A percentile compares a stretch with the other conserved stretches of the same genome.
Conservation (phyloP, 2,888 invertebrate genomes). For the Athalia cordata region DNA sequence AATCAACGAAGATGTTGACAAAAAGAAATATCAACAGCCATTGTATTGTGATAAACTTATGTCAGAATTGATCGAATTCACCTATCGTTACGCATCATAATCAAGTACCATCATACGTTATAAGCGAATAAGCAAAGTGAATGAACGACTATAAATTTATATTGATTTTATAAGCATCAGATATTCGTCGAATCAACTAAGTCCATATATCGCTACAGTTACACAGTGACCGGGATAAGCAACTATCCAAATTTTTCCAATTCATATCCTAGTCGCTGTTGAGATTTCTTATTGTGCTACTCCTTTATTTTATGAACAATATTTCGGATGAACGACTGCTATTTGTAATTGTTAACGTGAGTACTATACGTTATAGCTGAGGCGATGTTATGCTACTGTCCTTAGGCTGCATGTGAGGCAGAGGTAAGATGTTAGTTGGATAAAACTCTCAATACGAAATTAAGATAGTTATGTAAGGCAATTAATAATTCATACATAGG, state of each 20-base stretch:
- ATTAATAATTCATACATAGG: constrained; percentile 22
- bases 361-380: constrained; percentile 54
- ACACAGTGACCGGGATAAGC: background rate
- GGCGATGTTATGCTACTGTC: constrained; percentile 65
- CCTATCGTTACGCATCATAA: background rate
- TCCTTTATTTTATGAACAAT: constrained; percentile 18
- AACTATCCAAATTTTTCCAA: background rate
- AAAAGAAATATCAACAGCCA: constrained; percentile 34
- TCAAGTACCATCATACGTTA: background rate
- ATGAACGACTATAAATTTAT: background rate
- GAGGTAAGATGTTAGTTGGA: constrained; percentile 46
- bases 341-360: constrained; percentile 23
- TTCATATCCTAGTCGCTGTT: background rate
- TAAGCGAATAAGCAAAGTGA: background rate
- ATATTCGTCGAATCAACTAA: background rate
- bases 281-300: constrained; percentile 31
- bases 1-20: constrained; percentile 2
- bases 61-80: background rate
- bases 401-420: constrained; percentile 73
- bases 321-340: constrained; percentile 14
- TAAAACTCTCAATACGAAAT: constrained; percentile 1
- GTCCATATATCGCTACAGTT: background rate
- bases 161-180: background rate
- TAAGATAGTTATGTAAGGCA: constrained; percentile 20
- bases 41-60: background rate